phyloP scores from a whole-genome alignment of 2,888 invertebrate species.

The Ernsta delagoae region DNA sequence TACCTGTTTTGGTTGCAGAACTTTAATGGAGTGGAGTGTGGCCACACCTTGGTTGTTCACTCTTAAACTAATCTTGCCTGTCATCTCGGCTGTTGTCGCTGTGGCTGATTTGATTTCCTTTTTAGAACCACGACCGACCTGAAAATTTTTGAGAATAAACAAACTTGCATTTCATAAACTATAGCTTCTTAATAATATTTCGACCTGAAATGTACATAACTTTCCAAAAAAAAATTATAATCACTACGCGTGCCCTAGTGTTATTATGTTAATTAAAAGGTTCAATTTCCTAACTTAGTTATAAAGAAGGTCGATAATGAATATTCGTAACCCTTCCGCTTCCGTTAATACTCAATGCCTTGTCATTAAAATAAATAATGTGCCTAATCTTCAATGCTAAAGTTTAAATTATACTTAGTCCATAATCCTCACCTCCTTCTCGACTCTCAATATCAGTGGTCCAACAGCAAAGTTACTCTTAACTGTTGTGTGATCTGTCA shows the following conservation, averaged over 20 bases:
- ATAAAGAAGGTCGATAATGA: background rate
- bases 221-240: no score
- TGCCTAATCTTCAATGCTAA: background rate
- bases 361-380: background rate
- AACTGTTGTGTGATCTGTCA: constrained; percentile 92
- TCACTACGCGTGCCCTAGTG: no score
- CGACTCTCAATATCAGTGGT: constrained; percentile 91
- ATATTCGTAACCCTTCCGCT: background rate
- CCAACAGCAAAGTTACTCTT: constrained; percentile 93
- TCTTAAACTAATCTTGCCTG: constrained; percentile 90
- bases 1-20: constrained; percentile 95
- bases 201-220: no score
- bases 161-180: background rate
- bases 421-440: constrained; percentile 86
- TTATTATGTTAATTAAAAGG: background rate
- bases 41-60: constrained; percentile 93
- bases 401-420: background rate
- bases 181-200: no score
- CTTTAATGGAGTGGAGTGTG: constrained; percentile 92
- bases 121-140: constrained; percentile 91
- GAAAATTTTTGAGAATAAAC: constrained; percentile 40
- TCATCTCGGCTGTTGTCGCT: constrained; percentile 94
- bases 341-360: background rate
- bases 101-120: constrained; percentile 94
- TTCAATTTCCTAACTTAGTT: background rate